Percentiles rank a stretch among this genome's conserved stretches.
Evolutionary conservation across 2,113 vertebrate genomes (phyloP).

Genomic region (Cyprinodon tularosa): DNA sequence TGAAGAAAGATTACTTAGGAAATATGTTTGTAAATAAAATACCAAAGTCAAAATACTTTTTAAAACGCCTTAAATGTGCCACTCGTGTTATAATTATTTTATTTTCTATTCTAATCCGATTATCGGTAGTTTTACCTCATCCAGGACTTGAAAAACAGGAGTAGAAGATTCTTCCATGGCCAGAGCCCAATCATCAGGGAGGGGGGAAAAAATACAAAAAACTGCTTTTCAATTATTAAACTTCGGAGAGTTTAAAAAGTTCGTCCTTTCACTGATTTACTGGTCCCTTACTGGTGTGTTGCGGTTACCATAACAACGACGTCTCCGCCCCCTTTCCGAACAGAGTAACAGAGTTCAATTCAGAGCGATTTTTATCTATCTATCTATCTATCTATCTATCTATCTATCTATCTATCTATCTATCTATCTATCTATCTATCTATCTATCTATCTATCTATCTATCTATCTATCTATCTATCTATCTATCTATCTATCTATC

Average conservation of each 20-base stretch:
- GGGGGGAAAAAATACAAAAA: slow-evolving; percentile 13
- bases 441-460: too few species aligned
- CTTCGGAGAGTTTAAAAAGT: background rate
- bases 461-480: too few species aligned
- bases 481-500: too few species aligned
- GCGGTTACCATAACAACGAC: slow-evolving; percentile 53
- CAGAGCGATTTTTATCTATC: too few species aligned
- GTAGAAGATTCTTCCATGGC: slow-evolving; percentile 57
- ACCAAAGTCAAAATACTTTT: background rate
- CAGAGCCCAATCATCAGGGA: slow-evolving; percentile 67
- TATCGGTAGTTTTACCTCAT: slow-evolving; percentile 82
- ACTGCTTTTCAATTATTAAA: slow-evolving; percentile 20
- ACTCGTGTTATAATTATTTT: background rate
- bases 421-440: too few species aligned
- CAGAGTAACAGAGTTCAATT: too few species aligned
- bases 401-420: too few species aligned
- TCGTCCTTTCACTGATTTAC: slow-evolving; percentile 9
- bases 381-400: too few species aligned
- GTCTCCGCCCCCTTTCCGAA: background rate
- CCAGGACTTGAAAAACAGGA: slow-evolving; percentile 82
- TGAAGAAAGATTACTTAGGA: too few species aligned
- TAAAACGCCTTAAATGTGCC: background rate
- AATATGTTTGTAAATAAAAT: background rate
- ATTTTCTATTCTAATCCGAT: background rate
- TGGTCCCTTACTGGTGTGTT: slow-evolving; percentile 8